A percentile compares a stretch with the other conserved stretches of the same genome.
Evolutionary conservation across 2,888 invertebrate species (phyloP).

Genomic region (Sphecodes monilicornis): DNA sequence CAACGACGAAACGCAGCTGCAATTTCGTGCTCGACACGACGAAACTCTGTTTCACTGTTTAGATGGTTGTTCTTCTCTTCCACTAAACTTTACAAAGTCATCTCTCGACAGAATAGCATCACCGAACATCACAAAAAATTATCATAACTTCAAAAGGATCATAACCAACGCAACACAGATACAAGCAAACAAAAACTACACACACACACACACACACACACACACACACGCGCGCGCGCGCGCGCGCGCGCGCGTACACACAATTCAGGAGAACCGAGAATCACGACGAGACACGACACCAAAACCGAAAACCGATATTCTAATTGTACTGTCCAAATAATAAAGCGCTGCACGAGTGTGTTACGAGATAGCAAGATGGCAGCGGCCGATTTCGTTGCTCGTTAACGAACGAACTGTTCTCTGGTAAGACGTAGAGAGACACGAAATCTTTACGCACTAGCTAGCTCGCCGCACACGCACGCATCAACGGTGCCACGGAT

Average conservation of each 20-base stretch:
- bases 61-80: conserved; percentile 20
- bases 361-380: conserved; percentile 86
- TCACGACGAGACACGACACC: conserved; percentile 46
- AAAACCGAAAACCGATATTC: background rate
- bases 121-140: background rate
- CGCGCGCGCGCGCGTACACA: too few relatives aligned
- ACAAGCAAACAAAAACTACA: background rate
- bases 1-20: conserved; percentile 33
- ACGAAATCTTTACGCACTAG: conserved; percentile 77
- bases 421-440: conserved; percentile 78
- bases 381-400: conserved; percentile 83
- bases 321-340: conserved; percentile 39
- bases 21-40: conserved; percentile 23
- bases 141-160: background rate
- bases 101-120: background rate
- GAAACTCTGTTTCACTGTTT: conserved; percentile 25
- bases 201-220: conserved; percentile 34
- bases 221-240: too few relatives aligned
- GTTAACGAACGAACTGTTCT: conserved; percentile 71
- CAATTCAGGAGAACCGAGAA: conserved; percentile 36
- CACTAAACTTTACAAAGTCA: background rate
- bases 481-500: conserved; percentile 35
- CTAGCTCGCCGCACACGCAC: conserved; percentile 79
- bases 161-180: background rate
- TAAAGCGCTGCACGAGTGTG: conserved; percentile 72